Evolutionary conservation across 2,797 vertebrate species (phyloP), one percentile per base, ranked within the genome.

Genomic region (Gobio occitaniae): DNA sequence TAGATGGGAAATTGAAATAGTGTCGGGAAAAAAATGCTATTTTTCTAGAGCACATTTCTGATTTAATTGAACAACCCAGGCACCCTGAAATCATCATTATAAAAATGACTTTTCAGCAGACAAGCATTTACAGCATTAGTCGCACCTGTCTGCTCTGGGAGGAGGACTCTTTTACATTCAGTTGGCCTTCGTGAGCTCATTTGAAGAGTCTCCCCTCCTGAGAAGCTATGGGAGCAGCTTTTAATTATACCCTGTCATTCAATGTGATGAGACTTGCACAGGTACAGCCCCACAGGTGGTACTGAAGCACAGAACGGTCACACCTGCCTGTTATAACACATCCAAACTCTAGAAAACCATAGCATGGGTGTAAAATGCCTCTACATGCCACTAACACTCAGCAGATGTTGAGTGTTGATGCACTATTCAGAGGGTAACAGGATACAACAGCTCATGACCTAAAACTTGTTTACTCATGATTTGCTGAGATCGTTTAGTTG

Each of bases 201-300:
- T 47, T 86, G 59, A 75, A 79, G 78, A 82, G 76, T 82, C 44
- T 52, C 44, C 80, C 69, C 50, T 87, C 68, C 69, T 68, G 78
- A 84, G 87, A 65, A 86, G 88, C 48, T 84, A 82, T 86, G 74
- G 1, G 7, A 89, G 86, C 87, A 88, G 86, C 90, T 87, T 91
- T 93, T 91, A 93, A 94, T 94, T 92, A 92, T 87, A 89, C 79
- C 72, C 86, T 89, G 91, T 89, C 87, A 85, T 56, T 75, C 80
- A 82, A 29, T 38, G 74, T 83, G 77, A 89, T 82, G 85, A 80
- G 87, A 87, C 86, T 88, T 80, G 85, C 87, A 83, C 86, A 88
- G 90, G 89, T 86, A 85, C 88, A 84, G 79, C 81, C 70, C 79
- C 88, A 86, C 88, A 83, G 86, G 78, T 75, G 86, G 84, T 2